Evolutionary conservation across 1,140 invertebrate species (phyloP).

Genomic region (Choristoneura fumiferana): DNA sequence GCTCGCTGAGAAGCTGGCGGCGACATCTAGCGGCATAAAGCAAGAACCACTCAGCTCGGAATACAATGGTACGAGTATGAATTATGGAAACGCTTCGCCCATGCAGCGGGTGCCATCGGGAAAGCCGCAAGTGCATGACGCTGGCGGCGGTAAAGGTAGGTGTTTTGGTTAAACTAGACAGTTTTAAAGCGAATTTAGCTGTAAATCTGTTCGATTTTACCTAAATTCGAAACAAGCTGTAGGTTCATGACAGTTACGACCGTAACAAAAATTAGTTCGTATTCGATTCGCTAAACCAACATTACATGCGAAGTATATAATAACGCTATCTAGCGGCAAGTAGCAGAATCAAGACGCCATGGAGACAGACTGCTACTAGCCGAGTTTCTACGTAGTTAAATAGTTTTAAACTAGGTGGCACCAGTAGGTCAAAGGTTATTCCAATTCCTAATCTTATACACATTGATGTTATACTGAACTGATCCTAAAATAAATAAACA

Average conservation of each 20-base stretch:
- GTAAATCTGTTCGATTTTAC: no score
- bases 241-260: no score
- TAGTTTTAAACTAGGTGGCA: conserved; percentile 37
- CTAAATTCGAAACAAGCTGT: no score
- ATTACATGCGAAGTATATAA: no score
- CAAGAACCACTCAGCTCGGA: conserved; percentile 75
- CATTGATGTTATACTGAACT: no score
- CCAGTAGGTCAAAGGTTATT: no score
- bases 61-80: conserved; percentile 72
- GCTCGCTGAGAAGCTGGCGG: conserved; percentile 82
- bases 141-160: conserved; percentile 76
- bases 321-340: conserved; percentile 40
- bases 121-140: conserved; percentile 72
- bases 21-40: conserved; percentile 79
- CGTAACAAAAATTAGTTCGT: no score
- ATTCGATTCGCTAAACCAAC: no score
- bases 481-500: no score
- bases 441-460: no score
- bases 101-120: conserved; percentile 76
- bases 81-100: conserved; percentile 71
- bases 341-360: conserved; percentile 29
- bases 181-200: no score
- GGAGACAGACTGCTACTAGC: not conserved
- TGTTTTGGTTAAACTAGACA: conserved; percentile 35
- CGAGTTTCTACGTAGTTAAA: not conserved